phyloP scores from a whole-genome alignment of 2,797 vertebrate species.

The Gallinago stenura region DNA sequence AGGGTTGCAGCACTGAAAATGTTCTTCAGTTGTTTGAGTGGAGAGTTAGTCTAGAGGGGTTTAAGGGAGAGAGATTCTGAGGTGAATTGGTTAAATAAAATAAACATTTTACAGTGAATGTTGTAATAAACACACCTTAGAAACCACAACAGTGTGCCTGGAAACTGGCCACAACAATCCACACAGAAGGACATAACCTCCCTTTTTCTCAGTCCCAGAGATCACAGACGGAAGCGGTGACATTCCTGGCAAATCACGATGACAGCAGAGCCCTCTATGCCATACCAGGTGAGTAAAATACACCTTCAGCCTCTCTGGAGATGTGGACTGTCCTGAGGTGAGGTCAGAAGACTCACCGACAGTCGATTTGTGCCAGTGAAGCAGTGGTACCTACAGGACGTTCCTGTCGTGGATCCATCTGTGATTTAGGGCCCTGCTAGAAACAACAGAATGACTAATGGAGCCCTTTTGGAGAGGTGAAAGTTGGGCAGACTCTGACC shows the following conservation, averaged over 20 bases:
- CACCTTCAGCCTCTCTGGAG: neutral
- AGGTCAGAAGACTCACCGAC: neutral
- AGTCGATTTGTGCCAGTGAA: neutral
- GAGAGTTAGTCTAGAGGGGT: neutral
- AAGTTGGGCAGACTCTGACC: neutral
- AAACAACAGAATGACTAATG: neutral
- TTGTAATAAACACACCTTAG: neutral
- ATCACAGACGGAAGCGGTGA: constrained; percentile 98
- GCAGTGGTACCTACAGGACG: rapidly evolving
- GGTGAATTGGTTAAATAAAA: neutral
- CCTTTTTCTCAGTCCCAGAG: constrained; percentile 88
- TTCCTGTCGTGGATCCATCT: neutral
- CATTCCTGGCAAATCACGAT: constrained; percentile 96
- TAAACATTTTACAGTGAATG: neutral
- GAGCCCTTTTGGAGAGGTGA: neutral
- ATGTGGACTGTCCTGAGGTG: rapidly evolving
- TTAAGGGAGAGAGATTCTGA: neutral
- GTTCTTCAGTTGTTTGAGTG: neutral
- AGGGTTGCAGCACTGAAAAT: neutral
- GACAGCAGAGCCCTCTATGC: constrained; percentile 98
- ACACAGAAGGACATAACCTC: neutral
- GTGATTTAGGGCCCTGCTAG: neutral
- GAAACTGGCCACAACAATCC: neutral
- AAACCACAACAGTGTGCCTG: neutral
- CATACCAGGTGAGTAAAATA: constrained; percentile 88